Percentiles rank a stretch among this genome's conserved stretches.
phyloP scores from a whole-genome alignment of 2,888 invertebrate genomes.

The Heliothis peltigera region DNA sequence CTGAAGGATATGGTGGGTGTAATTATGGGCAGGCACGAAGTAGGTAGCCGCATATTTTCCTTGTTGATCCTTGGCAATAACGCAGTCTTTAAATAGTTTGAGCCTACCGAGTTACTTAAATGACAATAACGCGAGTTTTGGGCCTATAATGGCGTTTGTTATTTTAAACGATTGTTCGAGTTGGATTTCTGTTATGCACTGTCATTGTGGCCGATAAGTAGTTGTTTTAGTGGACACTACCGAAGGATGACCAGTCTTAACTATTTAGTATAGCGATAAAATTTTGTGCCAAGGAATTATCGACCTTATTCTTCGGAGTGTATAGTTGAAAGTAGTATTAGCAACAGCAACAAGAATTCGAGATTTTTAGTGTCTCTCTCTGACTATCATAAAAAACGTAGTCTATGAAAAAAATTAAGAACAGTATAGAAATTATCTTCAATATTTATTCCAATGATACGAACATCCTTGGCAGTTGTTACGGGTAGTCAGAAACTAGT shows the following conservation, averaged over 20 bases:
- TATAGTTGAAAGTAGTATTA: not conserved
- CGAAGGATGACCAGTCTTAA: constrained; percentile 17
- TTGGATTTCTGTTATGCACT: not conserved
- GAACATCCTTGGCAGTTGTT: too few relatives aligned
- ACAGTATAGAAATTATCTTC: too few relatives aligned
- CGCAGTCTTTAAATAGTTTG: constrained; percentile 59
- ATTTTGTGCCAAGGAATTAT: not conserved
- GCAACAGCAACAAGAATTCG: not conserved
- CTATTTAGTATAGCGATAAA: not conserved
- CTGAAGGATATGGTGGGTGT: constrained; percentile 62
- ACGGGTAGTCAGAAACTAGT: too few relatives aligned
- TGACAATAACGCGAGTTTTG: constrained; percentile 50
- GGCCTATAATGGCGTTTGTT: constrained; percentile 30
- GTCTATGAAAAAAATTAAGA: too few relatives aligned
- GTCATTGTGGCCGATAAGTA: constrained; percentile 13
- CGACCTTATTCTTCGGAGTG: not conserved
- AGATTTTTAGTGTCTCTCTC: not conserved
- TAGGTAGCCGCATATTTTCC: constrained; percentile 59
- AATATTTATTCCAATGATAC: too few relatives aligned
- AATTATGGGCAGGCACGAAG: constrained; percentile 63
- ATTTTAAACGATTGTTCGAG: constrained; percentile 23
- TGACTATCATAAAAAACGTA: too few relatives aligned
- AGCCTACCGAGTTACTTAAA: constrained; percentile 53
- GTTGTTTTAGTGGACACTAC: constrained; percentile 17
- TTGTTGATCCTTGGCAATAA: constrained; percentile 51